Percentiles rank a stretch among this genome's conserved stretches.
These are phyloP conservation scores for Polyergus mexicanus DNA, from an alignment of 1,140 invertebrate genomes.

Conservation along the genomic window DNA sequence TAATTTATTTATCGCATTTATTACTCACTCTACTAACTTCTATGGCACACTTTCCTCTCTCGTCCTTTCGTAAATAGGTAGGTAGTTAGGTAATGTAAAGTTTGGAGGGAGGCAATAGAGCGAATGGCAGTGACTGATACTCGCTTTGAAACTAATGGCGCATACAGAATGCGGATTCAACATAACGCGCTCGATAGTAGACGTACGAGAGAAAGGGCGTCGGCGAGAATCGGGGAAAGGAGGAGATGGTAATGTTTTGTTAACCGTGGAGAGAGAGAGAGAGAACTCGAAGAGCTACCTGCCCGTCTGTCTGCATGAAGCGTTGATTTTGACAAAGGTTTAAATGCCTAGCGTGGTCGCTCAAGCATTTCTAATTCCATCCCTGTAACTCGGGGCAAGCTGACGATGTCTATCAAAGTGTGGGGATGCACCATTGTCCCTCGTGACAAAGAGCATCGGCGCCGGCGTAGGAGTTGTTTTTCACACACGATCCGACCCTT, in stretches of 20 bases:
- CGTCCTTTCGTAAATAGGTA: background rate
- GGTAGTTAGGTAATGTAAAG: conserved; percentile 18
- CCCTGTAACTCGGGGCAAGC: conserved; percentile 63
- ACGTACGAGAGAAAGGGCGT: background rate
- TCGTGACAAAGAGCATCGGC: conserved; percentile 24
- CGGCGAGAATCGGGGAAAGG: background rate
- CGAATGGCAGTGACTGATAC: conserved; percentile 59
- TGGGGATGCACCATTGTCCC: conserved; percentile 54
- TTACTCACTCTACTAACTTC: background rate
- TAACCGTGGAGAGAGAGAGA: conserved; percentile 5
- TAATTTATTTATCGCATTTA: too few species aligned
- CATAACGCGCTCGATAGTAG: conserved; percentile 55
- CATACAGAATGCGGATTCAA: conserved; percentile 60
- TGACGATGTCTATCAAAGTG: conserved; percentile 71
- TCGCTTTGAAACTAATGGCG: conserved; percentile 49
- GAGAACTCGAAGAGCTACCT: conserved; percentile 37
- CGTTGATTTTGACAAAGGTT: conserved; percentile 78
- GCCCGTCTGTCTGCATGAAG: conserved; percentile 3
- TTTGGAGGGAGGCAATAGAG: conserved; percentile 28
- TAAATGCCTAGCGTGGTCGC: conserved; percentile 75
- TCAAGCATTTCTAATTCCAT: conserved; percentile 73
- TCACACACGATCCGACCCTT: conserved; percentile 44
- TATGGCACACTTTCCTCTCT: background rate
- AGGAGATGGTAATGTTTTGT: conserved; percentile 50
- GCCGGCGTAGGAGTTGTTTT: conserved; percentile 56